Evolutionary conservation across 2,888 invertebrate species (phyloP), one percentile per base, ranked within the genome.

Genomic region (Marronus borbonicus): DNA sequence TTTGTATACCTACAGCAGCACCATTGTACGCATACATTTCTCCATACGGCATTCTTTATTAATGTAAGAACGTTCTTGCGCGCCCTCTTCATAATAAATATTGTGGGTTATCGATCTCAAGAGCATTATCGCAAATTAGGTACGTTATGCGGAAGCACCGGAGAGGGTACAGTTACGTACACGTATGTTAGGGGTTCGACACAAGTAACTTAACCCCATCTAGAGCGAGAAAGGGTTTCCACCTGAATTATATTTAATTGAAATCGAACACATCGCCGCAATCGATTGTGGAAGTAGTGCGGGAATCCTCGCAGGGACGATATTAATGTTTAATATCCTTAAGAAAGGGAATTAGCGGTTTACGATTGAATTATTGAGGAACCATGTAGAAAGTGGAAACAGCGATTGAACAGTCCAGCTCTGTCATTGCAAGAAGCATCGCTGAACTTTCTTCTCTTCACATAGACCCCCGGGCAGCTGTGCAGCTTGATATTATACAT

Each of bases 251-350:
- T 62, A 31, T 62, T 62, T 62, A 62, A 62, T 62, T 62, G 62
- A 62, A 62, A 62, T 62, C 62, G 62, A 62, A 62, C 14, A 62
- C 62, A 24, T 24, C 1, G 24, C 62, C 8, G 10, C 31, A 62
- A 24, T 62, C 62, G 62, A 62, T 62, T 14, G n/a, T 8, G n/a
- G 31, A 31, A 62, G 62, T 62, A 62, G 28, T 14, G n/a, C 14
- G 62, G 62, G 62, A 62, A 31, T 62, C 31, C 28, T 24, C 62
- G 62, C 0, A 31, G 31, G 14, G 31, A 62, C 12, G 62, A 62
- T 36, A 62, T 62, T 62, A 62, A 62, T 62, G 62, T 62, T 62
- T 62, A 62, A 62, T 62, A 62, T 55, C 20, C 20, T 55, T 8
- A 55, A 20, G 8, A 62, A 14, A 31, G 62, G 62, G 28, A 24